Percentiles rank a stretch among this genome's conserved stretches.
Conservation (phyloP, 2,888 invertebrate genomes). For the Drosophila diplacantha region DNA sequence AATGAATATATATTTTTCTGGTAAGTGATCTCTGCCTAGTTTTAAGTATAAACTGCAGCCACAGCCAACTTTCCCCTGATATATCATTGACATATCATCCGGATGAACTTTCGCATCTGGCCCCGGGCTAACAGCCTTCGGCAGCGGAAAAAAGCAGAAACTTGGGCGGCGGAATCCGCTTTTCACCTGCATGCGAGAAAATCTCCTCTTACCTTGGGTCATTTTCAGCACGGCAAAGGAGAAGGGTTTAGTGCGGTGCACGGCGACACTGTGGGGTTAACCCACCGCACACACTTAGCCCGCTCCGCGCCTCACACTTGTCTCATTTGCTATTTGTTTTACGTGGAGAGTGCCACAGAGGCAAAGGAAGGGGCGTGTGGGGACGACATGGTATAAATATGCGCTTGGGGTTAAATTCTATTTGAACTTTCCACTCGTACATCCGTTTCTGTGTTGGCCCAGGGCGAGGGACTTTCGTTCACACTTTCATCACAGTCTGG, state of each 20-base stretch:
- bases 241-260: constrained; percentile 38
- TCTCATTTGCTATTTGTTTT: constrained; percentile 53
- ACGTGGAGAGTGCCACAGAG: constrained; percentile 21
- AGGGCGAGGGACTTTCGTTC: constrained; percentile 51
- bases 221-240: constrained; percentile 55
- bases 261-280: neutral
- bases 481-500: constrained; percentile 66
- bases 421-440: constrained; percentile 62
- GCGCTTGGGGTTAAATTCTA: constrained; percentile 68
- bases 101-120: constrained; percentile 40
- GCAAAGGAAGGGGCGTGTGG: neutral
- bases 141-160: constrained; percentile 29
- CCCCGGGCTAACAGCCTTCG: constrained; percentile 60
- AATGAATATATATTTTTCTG: neutral
- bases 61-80: constrained; percentile 14
- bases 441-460: constrained; percentile 28
- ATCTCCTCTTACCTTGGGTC: constrained; percentile 68
- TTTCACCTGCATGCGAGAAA: constrained; percentile 44
- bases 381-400: constrained; percentile 59
- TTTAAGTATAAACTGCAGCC: constrained; percentile 2
- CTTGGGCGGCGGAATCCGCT: constrained; percentile 17
- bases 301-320: constrained; percentile 18
- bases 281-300: constrained; percentile 25
- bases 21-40: neutral
- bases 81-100: constrained; percentile 52